A percentile compares a stretch with the other conserved stretches of the same genome.
Evolutionary conservation across 2,113 vertebrate species (phyloP).

Genomic region (Psettodes erumei): DNA sequence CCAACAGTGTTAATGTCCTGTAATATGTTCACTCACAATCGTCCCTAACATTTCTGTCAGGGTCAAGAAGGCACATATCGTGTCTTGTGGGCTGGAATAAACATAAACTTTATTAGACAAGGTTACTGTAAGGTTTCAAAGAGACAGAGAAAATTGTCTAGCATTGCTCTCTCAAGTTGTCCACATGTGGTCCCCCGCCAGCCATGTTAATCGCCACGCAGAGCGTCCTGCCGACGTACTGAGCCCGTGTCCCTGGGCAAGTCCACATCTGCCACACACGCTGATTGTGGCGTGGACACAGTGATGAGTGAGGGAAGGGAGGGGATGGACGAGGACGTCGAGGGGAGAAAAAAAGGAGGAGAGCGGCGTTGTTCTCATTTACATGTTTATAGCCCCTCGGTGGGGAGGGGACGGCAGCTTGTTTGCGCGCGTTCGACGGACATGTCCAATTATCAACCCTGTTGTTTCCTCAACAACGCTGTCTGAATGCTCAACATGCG

Average conservation of each 20-base stretch:
- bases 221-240: constrained; percentile 60
- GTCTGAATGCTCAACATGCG: constrained; percentile 54
- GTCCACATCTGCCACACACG: constrained; percentile 41
- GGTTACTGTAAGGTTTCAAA: neutral
- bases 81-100: no score
- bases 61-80: no score
- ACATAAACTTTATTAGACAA: neutral
- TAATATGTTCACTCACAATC: neutral
- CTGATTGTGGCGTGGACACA: constrained; percentile 46
- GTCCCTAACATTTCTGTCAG: no score
- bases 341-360: constrained; percentile 52
- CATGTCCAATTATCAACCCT: constrained; percentile 80
- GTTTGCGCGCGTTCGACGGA: constrained; percentile 52
- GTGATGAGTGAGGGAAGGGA: constrained; percentile 68
- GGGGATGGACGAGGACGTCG: constrained; percentile 40
- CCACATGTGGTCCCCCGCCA: constrained; percentile 29
- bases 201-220: constrained; percentile 54
- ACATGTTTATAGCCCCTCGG: constrained; percentile 82
- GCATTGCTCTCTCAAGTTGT: neutral
- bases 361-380: constrained; percentile 72
- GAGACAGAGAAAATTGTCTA: neutral
- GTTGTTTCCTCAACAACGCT: constrained; percentile 68
- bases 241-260: constrained; percentile 50
- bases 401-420: constrained; percentile 59
- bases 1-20: neutral